phyloP scores from a whole-genome alignment of 2,797 vertebrate genomes.

The Peromyscus eremicus region DNA sequence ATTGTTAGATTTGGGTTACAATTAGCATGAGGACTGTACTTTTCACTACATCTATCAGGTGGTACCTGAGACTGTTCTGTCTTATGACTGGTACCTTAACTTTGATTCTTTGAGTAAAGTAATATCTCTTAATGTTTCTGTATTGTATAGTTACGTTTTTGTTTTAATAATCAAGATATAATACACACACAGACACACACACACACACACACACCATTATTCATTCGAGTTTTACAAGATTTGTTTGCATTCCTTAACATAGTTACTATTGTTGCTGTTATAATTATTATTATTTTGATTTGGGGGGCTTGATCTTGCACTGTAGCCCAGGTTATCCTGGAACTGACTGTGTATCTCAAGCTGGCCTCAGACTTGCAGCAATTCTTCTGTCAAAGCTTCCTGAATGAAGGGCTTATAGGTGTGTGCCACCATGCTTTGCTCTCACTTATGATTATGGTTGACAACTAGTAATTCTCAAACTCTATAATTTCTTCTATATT shows the following conservation, averaged over 20 bases:
- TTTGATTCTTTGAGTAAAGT: not conserved
- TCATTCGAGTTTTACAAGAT: not conserved
- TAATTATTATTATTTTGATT: not conserved
- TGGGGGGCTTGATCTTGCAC: too few relatives aligned
- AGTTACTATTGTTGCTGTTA: not conserved
- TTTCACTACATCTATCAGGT: not conserved
- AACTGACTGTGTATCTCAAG: not conserved
- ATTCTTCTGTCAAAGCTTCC: not conserved
- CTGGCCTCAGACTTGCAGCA: not conserved
- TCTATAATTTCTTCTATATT: not conserved
- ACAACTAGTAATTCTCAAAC: constrained; percentile 27
- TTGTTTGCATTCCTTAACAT: not conserved
- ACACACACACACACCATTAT: not conserved
- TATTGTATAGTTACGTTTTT: not conserved
- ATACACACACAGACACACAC: not conserved
- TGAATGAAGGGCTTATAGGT: not conserved
- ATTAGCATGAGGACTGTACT: not conserved
- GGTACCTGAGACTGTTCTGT: not conserved
- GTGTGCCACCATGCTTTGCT: too few relatives aligned
- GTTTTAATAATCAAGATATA: not conserved
- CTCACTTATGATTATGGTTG: not conserved
- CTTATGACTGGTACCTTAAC: not conserved
- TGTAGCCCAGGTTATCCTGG: not conserved
- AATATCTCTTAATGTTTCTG: not conserved
- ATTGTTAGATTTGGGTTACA: not conserved